Percentiles rank a stretch among this genome's conserved stretches.
phyloP scores from a whole-genome alignment of 92 coral and sea anemone genomes.

The Palythoa grandis region DNA sequence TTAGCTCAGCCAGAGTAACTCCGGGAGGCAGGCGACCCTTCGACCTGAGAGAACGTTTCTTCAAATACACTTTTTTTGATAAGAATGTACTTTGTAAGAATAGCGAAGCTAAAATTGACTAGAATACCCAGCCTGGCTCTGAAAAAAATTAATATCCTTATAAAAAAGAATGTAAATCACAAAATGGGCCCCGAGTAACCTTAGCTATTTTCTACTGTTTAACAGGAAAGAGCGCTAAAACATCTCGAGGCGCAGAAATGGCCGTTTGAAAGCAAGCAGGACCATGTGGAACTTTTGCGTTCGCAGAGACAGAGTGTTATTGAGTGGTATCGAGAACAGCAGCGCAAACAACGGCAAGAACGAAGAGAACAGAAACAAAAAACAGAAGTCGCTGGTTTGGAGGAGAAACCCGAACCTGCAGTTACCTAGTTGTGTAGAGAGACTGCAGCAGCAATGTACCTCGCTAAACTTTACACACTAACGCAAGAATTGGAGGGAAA shows the following conservation, averaged over 20 bases:
- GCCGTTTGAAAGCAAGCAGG: constrained; percentile 67
- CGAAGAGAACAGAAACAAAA: constrained; percentile 22
- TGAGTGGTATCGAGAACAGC: constrained; percentile 40
- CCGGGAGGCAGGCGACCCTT: too few species aligned
- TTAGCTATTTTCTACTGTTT: neutral
- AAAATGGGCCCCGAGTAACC: too few species aligned
- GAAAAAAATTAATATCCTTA: too few species aligned
- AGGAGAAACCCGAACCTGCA: constrained; percentile 32
- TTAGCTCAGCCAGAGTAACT: too few species aligned
- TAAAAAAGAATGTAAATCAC: too few species aligned
- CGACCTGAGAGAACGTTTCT: too few species aligned
- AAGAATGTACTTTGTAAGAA: too few species aligned
- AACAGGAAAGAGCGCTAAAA: constrained; percentile 74
- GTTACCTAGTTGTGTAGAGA: neutral
- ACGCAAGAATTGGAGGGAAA: too few species aligned
- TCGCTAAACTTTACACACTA: too few species aligned
- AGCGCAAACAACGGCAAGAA: constrained; percentile 15
- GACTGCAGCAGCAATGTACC: neutral
- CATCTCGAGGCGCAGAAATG: constrained; percentile 71
- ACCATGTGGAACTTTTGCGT: constrained; percentile 9
- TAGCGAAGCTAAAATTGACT: too few species aligned
- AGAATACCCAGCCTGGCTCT: too few species aligned
- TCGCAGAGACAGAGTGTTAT: constrained; percentile 32
- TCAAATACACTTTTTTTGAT: too few species aligned
- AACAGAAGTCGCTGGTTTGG: neutral